A percentile compares a stretch with the other conserved stretches of the same genome.
phyloP scores from a whole-genome alignment of 2,888 invertebrate species.

The Noctua fimbriata region DNA sequence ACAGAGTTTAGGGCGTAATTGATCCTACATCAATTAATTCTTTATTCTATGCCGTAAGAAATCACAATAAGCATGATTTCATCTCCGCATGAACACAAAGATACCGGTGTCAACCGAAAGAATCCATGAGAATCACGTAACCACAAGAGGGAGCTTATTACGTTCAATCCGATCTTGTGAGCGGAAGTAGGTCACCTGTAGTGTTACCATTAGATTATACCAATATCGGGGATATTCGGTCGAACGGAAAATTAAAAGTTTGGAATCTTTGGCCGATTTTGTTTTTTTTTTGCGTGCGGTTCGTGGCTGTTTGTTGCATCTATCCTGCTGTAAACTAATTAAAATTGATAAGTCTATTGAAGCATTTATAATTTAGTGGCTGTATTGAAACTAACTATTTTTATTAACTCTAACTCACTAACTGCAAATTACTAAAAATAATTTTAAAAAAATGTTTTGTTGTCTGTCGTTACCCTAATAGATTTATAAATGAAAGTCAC shows the following conservation, averaged over 20 bases:
- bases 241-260: constrained; percentile 27
- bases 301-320: not conserved
- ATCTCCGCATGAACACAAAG: constrained; percentile 36
- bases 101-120: constrained; percentile 27
- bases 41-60: not conserved
- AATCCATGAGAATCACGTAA: constrained; percentile 55
- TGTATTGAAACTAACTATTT: too few relatives aligned
- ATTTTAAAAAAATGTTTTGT: not conserved
- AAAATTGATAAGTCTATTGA: not conserved
- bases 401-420: too few relatives aligned
- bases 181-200: constrained; percentile 64
- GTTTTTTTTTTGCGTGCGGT: not conserved
- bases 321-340: not conserved
- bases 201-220: constrained; percentile 45
- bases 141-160: constrained; percentile 46
- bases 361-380: not conserved
- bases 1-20: not conserved
- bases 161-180: constrained; percentile 39
- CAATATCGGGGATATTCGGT: constrained; percentile 21
- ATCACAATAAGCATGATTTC: constrained; percentile 16
- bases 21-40: not conserved
- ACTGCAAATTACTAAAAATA: not conserved
- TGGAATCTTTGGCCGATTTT: not conserved
- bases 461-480: not conserved
- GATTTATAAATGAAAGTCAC: not conserved